These are phyloP conservation scores for Maniola jurtina DNA, from an alignment of 1,140 invertebrate genomes.

Conservation along the genomic window DNA sequence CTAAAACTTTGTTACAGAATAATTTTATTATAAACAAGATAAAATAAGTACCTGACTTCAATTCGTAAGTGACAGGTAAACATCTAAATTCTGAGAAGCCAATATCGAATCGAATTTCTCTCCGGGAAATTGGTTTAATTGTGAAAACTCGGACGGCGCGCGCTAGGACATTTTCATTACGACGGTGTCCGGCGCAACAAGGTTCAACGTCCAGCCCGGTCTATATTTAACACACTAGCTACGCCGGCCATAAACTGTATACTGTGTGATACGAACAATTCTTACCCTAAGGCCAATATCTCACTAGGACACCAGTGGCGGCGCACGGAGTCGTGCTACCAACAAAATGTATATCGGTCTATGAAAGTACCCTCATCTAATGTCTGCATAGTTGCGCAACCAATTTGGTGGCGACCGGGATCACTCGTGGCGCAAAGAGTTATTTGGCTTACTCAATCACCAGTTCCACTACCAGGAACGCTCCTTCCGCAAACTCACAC, in stretches of 20 bases:
- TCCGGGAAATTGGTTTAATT: constrained; percentile 31
- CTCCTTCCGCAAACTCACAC: too few relatives aligned
- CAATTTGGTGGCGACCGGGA: too few relatives aligned
- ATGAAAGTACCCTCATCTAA: too few relatives aligned
- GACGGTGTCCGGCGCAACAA: constrained; percentile 51
- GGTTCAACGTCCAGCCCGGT: constrained; percentile 67
- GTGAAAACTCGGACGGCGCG: constrained; percentile 32
- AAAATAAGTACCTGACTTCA: not conserved
- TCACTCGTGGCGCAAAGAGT: too few relatives aligned
- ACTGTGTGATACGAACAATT: constrained; percentile 52
- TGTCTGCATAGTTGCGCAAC: too few relatives aligned
- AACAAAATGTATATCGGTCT: too few relatives aligned
- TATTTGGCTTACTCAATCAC: too few relatives aligned
- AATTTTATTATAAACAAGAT: not conserved
- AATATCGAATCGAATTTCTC: constrained; percentile 15
- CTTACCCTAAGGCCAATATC: too few relatives aligned
- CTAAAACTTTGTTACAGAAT: too few relatives aligned
- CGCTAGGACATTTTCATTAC: constrained; percentile 65
- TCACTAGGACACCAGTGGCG: too few relatives aligned
- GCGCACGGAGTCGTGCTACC: too few relatives aligned
- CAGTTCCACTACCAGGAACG: too few relatives aligned
- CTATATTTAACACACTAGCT: constrained; percentile 64
- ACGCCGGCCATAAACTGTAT: constrained; percentile 45
- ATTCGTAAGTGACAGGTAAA: not conserved
- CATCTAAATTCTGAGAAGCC: not conserved